Evolutionary conservation across 2,113 vertebrate genomes (phyloP).

Genomic region (Macroglossus sobrinus): DNA sequence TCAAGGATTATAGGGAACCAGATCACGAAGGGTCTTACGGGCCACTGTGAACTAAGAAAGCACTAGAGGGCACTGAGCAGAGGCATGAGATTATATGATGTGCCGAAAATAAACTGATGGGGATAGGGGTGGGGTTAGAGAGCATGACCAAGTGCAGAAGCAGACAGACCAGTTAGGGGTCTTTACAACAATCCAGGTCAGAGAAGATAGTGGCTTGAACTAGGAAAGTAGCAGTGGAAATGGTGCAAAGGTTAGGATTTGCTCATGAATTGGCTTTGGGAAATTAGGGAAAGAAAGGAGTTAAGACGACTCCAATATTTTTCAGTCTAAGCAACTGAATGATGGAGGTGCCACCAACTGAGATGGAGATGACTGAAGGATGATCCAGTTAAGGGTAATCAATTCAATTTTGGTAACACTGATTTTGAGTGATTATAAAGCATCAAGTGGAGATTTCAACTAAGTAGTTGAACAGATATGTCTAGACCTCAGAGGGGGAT

Average conservation of each 20-base stretch:
- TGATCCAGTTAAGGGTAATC: background rate
- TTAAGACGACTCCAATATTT: background rate
- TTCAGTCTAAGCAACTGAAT: background rate
- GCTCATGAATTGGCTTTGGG: background rate
- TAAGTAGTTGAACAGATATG: background rate
- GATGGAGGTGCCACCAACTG: background rate
- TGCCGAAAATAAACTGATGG: background rate
- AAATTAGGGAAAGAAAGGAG: background rate
- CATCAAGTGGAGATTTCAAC: background rate
- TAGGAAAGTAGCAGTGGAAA: background rate
- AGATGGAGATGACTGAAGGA: background rate
- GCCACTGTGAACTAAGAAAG: background rate
- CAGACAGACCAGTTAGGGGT: background rate
- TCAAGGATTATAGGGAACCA: background rate
- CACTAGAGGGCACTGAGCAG: background rate
- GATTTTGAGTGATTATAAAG: background rate
- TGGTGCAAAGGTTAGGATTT: background rate
- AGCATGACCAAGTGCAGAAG: background rate
- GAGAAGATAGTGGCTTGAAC: background rate
- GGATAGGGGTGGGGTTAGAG: background rate
- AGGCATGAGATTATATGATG: background rate
- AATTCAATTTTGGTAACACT: background rate
- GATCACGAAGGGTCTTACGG: background rate
- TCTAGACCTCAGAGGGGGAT: background rate
- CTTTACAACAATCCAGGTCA: background rate